These are phyloP conservation scores for Lucilia sericata DNA, from an alignment of 1,140 invertebrate species.

Conservation along the genomic window DNA sequence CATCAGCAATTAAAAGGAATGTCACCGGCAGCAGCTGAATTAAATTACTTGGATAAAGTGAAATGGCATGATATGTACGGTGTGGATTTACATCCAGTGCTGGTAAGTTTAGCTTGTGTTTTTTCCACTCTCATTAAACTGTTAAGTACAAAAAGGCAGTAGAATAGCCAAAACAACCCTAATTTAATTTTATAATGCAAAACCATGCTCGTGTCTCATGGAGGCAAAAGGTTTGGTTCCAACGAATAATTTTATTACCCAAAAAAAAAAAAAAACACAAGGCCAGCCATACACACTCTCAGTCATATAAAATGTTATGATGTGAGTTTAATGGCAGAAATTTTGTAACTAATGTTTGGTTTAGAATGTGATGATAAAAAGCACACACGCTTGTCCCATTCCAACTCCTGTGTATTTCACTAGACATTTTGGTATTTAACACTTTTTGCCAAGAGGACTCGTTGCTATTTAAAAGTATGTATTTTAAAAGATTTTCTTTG, in stretches of 20 bases:
- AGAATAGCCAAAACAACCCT: background rate
- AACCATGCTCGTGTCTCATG: background rate
- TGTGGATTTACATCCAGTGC: slow-evolving; percentile 85
- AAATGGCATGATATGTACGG: slow-evolving; percentile 98
- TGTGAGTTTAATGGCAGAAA: slow-evolving; percentile 17
- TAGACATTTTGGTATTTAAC: slow-evolving; percentile 20
- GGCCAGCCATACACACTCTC: no score
- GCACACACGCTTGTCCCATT: background rate
- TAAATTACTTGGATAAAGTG: slow-evolving; percentile 94
- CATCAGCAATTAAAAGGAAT: slow-evolving; percentile 79
- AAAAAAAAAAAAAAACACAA: background rate
- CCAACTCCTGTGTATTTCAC: background rate
- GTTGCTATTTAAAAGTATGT: no score
- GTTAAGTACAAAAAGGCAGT: no score
- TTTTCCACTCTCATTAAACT: no score
- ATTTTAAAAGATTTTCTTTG: background rate
- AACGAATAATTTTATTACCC: slow-evolving; percentile 25
- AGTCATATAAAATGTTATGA: background rate
- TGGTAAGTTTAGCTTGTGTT: slow-evolving; percentile 67
- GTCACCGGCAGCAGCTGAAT: slow-evolving; percentile 79
- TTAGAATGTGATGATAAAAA: background rate
- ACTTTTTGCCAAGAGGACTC: background rate
- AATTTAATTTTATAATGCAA: background rate
- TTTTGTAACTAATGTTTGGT: slow-evolving; percentile 4
- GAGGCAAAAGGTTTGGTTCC: background rate